Evolutionary conservation across 2,888 invertebrate genomes (phyloP).

Genomic region (Perizoma affinitatum): DNA sequence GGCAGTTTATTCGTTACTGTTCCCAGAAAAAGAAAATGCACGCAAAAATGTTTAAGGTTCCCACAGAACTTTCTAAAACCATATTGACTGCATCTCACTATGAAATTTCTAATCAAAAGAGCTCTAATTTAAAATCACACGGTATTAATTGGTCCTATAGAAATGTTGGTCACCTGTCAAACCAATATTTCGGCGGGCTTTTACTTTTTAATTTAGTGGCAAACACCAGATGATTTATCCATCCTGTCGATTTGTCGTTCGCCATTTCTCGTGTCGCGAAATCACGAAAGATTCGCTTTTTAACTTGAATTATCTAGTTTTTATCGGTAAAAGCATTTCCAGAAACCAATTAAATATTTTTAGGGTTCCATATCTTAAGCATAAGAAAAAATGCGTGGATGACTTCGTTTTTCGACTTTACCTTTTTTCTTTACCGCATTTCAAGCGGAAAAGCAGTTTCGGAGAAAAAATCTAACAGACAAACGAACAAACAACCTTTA

Average conservation of each 20-base stretch:
- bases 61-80: conserved; percentile 16
- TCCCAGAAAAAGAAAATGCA: too few species aligned
- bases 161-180: conserved; percentile 16
- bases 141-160: conserved; percentile 17
- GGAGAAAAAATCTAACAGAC: too few species aligned
- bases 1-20: too few species aligned
- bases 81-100: conserved; percentile 11
- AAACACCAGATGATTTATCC: conserved; percentile 12
- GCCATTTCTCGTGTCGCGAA: conserved; percentile 3
- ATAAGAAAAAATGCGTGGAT: too few species aligned
- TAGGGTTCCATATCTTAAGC: too few species aligned
- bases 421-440: too few species aligned
- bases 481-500: too few species aligned
- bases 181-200: conserved; percentile 12
- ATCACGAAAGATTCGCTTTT: conserved; percentile 2
- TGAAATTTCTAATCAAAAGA: conserved; percentile 1
- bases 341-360: too few species aligned
- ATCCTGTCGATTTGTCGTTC: conserved; percentile 2
- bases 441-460: too few species aligned
- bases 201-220: conserved; percentile 27
- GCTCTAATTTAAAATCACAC: conserved; percentile 12
- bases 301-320: background rate
- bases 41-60: background rate
- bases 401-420: too few species aligned
- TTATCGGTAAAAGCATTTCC: background rate